Conservation (phyloP, 2,113 vertebrate species). For the Misgurnus anguillicaudatus region DNA sequence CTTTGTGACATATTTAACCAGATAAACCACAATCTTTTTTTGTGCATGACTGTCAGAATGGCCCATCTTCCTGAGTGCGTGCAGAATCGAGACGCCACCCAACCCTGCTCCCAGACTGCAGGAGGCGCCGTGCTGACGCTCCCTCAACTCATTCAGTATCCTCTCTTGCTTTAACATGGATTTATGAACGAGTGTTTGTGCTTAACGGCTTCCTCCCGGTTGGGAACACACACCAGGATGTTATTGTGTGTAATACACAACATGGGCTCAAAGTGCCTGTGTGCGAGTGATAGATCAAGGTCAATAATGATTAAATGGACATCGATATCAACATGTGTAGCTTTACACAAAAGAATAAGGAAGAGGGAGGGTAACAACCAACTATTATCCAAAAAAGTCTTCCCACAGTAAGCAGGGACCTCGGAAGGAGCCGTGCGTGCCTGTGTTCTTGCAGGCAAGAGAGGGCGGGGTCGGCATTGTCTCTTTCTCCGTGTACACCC, state of each 20-base stretch:
- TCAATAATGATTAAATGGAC: constrained; percentile 32
- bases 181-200: constrained; percentile 37
- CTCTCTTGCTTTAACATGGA: constrained; percentile 2
- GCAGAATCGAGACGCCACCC: background rate
- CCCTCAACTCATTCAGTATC: constrained; percentile 8
- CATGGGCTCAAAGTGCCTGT: constrained; percentile 22
- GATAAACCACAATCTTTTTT: background rate
- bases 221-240: constrained; percentile 54
- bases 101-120: constrained; percentile 10
- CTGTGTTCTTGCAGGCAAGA: constrained; percentile 36
- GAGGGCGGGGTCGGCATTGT: constrained; percentile 37
- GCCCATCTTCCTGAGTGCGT: too few relatives aligned
- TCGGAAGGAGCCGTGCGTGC: background rate
- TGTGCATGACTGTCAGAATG: background rate
- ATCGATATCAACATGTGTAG: constrained; percentile 26
- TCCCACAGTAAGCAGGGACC: constrained; percentile 54
- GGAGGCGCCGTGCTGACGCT: constrained; percentile 10
- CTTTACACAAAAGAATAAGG: constrained; percentile 41
- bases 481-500: constrained; percentile 2
- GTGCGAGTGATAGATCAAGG: constrained; percentile 39
- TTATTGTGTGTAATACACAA: constrained; percentile 51
- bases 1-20: too few relatives aligned
- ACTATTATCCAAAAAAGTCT: constrained; percentile 37
- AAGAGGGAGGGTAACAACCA: constrained; percentile 20
- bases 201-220: constrained; percentile 34